Percentiles rank a stretch among this genome's conserved stretches.
phyloP scores from a whole-genome alignment of 2,113 vertebrate genomes.

The Microtus montanus region DNA sequence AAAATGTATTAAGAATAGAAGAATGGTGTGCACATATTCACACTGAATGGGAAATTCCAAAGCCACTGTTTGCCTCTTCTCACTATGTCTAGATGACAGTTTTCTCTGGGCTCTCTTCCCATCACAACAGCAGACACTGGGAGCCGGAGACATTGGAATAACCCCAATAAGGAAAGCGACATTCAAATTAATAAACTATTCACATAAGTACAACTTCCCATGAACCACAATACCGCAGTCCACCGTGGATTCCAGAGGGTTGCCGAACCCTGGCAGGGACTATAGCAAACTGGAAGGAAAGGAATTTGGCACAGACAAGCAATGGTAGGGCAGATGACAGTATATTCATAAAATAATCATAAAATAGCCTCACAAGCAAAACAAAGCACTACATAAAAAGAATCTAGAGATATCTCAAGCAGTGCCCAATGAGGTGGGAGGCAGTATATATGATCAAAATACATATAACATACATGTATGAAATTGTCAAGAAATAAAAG shows the following conservation, averaged over 20 bases:
- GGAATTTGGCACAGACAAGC: not conserved
- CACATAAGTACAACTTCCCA: not conserved
- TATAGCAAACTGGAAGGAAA: not conserved
- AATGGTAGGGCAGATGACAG: not conserved
- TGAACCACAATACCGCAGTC: not conserved
- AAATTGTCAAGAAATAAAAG: not conserved
- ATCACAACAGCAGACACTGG: not conserved
- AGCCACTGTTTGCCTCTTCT: too few relatives aligned
- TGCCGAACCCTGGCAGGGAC: not conserved
- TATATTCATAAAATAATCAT: not conserved
- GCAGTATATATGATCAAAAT: not conserved
- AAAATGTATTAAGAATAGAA: too few relatives aligned
- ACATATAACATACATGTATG: not conserved
- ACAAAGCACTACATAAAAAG: not conserved
- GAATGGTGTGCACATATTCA: not conserved
- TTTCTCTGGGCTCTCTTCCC: not conserved
- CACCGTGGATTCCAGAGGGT: not conserved
- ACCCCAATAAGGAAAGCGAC: not conserved
- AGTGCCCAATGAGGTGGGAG: not conserved
- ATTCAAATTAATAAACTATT: not conserved
- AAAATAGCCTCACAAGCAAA: not conserved
- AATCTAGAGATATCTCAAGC: not conserved
- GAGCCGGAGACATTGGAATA: not conserved
- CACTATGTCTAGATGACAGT: not conserved
- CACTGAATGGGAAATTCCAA: not conserved